Evolutionary conservation across 2,797 vertebrate species (phyloP), one percentile per base, ranked within the genome.

Genomic region (Gobionotothen gibberifrons): DNA sequence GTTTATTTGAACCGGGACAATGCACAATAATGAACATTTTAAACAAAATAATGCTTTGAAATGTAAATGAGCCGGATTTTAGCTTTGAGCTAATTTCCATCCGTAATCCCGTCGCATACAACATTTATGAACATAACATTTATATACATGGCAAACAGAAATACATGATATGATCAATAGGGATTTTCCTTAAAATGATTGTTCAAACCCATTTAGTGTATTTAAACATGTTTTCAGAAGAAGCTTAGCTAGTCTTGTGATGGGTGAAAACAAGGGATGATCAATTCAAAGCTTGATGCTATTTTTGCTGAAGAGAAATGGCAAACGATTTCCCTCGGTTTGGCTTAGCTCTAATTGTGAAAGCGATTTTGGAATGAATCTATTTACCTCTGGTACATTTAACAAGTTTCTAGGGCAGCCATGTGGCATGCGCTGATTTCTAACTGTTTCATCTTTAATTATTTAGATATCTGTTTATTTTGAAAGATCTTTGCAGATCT

Each of bases 261-360:
- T 85, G 79, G 64, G 59, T 84, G 72, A 88, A 90, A 90, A 89
- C 84, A 89, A 82, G 52, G 69, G 82, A 83, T 83, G 87, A 83
- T 82, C 78, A 85, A 88, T 91, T 93, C 76, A 85, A 86, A 83
- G 84, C 78, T 82, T 47, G 68, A 56, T 91, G 89, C 87, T 93
- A 93, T 93, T 94, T 94, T 91, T 82, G 88, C 84, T 74, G 40
- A 79, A 74, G 75, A 85, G 69, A 87, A 91, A 90, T 81, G 75
- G 85, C 87, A 89, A 86, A 74, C 59, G 75, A 92, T 94, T 95
- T 92, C 88, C 84, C 75, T 91, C 78, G 78, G 81, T 93, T 92
- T 92, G 86, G 88, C 91, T 92, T 88, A 79, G 83, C 89, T 82
- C 75, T 93, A 93, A 93, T 94, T 93, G 86, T 91, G 89, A 91